Conservation (phyloP, 30 jellyfish, hydroid and myxozoan species). For the Aurelia sp. region DNA sequence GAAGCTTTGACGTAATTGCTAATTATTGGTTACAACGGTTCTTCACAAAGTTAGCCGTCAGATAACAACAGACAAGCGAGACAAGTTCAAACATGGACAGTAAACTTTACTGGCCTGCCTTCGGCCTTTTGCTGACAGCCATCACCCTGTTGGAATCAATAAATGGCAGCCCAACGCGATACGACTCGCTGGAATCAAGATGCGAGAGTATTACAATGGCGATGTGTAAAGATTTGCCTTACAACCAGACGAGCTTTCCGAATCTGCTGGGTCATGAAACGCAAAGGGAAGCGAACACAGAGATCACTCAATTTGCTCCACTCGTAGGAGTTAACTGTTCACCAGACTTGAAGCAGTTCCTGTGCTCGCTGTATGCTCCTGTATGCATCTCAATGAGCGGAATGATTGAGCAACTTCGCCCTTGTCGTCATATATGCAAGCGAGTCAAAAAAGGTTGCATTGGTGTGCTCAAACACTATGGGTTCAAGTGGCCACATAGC, state of each 20-base stretch:
- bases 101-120: neutral
- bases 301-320: slow-evolving; percentile 63
- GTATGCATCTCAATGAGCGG: slow-evolving; percentile 72
- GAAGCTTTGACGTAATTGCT: too few relatives aligned
- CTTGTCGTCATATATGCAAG: slow-evolving; percentile 91
- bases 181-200: slow-evolving; percentile 59
- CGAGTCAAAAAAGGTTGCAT: slow-evolving; percentile 74
- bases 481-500: slow-evolving; percentile 87
- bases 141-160: neutral
- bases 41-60: too few relatives aligned
- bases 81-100: neutral
- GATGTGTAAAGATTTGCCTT: slow-evolving; percentile 82
- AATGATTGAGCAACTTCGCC: slow-evolving; percentile 47
- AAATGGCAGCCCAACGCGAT: slow-evolving; percentile 1
- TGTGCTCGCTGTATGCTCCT: slow-evolving; percentile 94
- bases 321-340: slow-evolving; percentile 73
- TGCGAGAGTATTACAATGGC: slow-evolving; percentile 83
- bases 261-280: slow-evolving; percentile 77
- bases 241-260: slow-evolving; percentile 89
- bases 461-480: slow-evolving; percentile 61
- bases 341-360: slow-evolving; percentile 63
- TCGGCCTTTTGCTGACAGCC: neutral
- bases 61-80: too few relatives aligned
- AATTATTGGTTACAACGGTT: too few relatives aligned
- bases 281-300: slow-evolving; percentile 79